These are phyloP conservation scores for Proctacanthus coquilletti DNA, from an alignment of 1,140 invertebrate species.

Conservation along the genomic window DNA sequence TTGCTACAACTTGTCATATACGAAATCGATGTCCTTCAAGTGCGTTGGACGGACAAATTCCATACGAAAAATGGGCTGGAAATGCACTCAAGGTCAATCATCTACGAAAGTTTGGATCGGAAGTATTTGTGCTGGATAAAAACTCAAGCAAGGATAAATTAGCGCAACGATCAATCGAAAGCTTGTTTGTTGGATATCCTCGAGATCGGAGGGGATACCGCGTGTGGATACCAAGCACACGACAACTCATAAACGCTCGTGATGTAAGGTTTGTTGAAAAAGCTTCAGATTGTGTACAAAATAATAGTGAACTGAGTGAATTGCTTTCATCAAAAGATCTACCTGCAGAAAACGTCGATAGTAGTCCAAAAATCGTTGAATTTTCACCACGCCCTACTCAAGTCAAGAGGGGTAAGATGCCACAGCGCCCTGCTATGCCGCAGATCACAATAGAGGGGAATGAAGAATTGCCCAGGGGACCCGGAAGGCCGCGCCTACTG, in stretches of 20 bases:
- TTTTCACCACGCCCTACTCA: too few relatives aligned
- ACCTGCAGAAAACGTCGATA: too few relatives aligned
- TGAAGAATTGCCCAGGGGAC: too few relatives aligned
- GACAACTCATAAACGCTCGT: background rate
- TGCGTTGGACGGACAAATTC: slow-evolving; percentile 11
- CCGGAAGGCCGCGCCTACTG: too few relatives aligned
- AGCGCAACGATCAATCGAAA: background rate
- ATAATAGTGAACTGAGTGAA: background rate
- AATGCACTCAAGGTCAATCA: slow-evolving; percentile 19
- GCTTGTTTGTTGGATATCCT: background rate
- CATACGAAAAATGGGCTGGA: slow-evolving; percentile 20
- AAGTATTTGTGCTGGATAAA: slow-evolving; percentile 11
- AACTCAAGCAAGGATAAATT: background rate
- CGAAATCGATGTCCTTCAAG: slow-evolving; percentile 11
- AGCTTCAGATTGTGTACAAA: background rate
- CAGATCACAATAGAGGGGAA: too few relatives aligned
- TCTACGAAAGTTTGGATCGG: slow-evolving; percentile 19
- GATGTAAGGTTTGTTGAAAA: slow-evolving; percentile 5
- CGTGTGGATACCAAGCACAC: background rate
- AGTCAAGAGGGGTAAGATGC: too few relatives aligned
- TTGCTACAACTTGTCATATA: slow-evolving; percentile 10
- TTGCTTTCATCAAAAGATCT: too few relatives aligned
- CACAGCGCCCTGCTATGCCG: too few relatives aligned
- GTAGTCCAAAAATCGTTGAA: too few relatives aligned
- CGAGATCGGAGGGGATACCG: background rate